Evolutionary conservation across 2,113 vertebrate genomes (phyloP).

Genomic region (Syngnathus scovelli): DNA sequence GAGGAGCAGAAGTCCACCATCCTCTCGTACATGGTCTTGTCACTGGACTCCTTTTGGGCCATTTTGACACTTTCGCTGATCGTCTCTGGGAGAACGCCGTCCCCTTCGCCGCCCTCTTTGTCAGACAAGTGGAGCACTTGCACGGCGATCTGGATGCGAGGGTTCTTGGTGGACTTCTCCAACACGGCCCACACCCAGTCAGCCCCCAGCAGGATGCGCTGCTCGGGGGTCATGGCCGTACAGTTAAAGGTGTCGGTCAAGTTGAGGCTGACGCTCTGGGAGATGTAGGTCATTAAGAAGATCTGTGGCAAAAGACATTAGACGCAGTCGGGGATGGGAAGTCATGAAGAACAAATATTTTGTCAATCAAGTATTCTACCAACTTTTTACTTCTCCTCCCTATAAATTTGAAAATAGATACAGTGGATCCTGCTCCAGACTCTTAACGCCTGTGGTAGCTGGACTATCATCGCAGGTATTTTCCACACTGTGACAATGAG

Average conservation of each 20-base stretch:
- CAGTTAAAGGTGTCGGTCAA: conserved; percentile 63
- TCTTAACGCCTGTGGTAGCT: too few relatives aligned
- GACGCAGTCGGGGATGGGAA: background rate
- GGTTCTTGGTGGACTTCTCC: conserved; percentile 61
- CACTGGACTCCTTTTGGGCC: conserved; percentile 48
- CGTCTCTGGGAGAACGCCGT: background rate
- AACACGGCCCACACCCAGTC: conserved; percentile 74
- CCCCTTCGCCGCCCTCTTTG: conserved; percentile 12
- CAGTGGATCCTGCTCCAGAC: too few relatives aligned
- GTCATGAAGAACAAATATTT: too few relatives aligned
- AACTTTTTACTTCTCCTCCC: too few relatives aligned
- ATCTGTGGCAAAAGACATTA: conserved; percentile 36
- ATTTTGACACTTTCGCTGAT: conserved; percentile 48
- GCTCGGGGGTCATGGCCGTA: conserved; percentile 66
- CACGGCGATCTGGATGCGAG: conserved; percentile 64
- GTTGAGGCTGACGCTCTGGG: conserved; percentile 55
- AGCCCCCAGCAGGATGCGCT: conserved; percentile 67
- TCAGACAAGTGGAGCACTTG: conserved; percentile 58
- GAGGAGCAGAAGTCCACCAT: conserved; percentile 69
- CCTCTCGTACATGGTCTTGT: conserved; percentile 52
- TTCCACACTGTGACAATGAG: too few relatives aligned
- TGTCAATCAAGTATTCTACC: too few relatives aligned
- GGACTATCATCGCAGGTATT: too few relatives aligned
- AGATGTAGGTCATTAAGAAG: conserved; percentile 73
- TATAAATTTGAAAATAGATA: too few relatives aligned